Evolutionary conservation across 2,888 invertebrate genomes (phyloP), one percentile per base, ranked within the genome.

Genomic region (Limnephilus auricula): DNA sequence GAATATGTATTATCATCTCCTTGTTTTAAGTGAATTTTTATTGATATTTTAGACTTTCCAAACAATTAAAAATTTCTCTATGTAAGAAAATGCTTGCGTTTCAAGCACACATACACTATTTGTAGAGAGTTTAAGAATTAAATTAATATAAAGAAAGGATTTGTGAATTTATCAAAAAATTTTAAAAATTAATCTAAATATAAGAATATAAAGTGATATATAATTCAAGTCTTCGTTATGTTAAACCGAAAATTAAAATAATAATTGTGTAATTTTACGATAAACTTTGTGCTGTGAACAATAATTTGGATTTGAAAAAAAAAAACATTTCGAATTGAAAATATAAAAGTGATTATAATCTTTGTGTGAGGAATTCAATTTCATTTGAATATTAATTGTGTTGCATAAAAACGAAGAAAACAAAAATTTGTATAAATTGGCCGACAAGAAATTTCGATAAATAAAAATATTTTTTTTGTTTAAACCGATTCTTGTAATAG

Each of bases 261-360:
- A 65, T 9, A 25, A 65, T 65, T 65, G 65, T 65, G 65, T 65
- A 65, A 65, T 65, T 65, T 65, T 65, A 65, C 25, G 65, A 65
- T 65, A 65, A 65, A 65, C 65, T 65, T 65, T 65, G 65, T 65
- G 65, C 65, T 65, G 65, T 65, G 65, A 65, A 65, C 65, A n/a
- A 65, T 65, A 65, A 65, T 65, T 50, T 50, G 50, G 50, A 50
- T 50, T 50, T 50, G 50, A 50, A 50, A 50, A 50, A 13, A 50
- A 45, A 45, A 45, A 15, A 45, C 15, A 50, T 50, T 65, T 65
- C 65, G n/a, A 65, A n/a, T 65, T 25, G 65, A 65, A 25, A 65
- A 65, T 65, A 65, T 65, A 25, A 65, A 65, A 65, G 65, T 65
- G 65, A 65, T 65, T 25, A 65, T 65, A 65, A 25, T 65, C 2